Evolutionary conservation across 2,113 vertebrate species (phyloP).

Genomic region (Hydrolagus affinis): DNA sequence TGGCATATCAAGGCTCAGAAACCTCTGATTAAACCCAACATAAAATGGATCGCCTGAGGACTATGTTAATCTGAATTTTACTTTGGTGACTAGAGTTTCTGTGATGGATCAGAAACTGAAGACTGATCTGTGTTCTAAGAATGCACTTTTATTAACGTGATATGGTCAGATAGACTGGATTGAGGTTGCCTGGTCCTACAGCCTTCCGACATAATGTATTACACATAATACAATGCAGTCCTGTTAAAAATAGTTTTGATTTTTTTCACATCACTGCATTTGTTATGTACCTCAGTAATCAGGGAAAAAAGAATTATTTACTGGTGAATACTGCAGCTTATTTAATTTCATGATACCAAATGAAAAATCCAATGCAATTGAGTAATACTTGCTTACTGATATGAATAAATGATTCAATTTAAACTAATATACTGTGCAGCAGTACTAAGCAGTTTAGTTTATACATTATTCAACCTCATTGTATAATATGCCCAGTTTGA

Average conservation of each 20-base stretch:
- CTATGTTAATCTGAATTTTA: neutral
- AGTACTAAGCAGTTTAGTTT: neutral
- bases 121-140: constrained; percentile 24
- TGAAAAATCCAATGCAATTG: neutral
- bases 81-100: constrained; percentile 19
- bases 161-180: neutral
- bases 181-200: neutral
- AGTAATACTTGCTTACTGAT: neutral
- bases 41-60: neutral
- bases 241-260: neutral
- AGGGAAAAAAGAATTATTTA: neutral
- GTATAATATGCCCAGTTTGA: neutral
- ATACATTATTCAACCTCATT: neutral
- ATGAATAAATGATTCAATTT: neutral
- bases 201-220: neutral
- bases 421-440: neutral
- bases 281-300: neutral
- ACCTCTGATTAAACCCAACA: neutral
- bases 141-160: constrained; percentile 18
- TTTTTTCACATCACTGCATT: neutral
- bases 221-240: neutral
- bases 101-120: constrained; percentile 3
- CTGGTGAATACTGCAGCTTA: neutral
- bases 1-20: neutral
- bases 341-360: neutral